Base-by-base conservation (phyloP, 2,888 invertebrate species). In the Eupithecia abbreviata region DNA sequence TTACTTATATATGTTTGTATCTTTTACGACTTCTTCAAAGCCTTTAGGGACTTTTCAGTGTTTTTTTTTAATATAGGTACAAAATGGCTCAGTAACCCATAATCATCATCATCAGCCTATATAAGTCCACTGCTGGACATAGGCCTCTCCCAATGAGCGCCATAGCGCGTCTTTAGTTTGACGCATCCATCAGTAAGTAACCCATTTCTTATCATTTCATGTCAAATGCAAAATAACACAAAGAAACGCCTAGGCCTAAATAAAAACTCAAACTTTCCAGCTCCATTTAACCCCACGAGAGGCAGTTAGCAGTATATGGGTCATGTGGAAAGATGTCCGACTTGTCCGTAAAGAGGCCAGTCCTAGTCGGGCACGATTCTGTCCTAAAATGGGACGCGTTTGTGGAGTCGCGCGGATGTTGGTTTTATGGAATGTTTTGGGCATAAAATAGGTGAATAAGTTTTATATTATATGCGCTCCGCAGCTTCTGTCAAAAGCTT, bases 341-440 rank as follows among this genome's bases (percentile, higher is more conserved):
- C 77, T 80, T 78, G 73, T 72, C 76, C 76, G 71, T 74, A 77
- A 79, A 76, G 72, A n/a, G 76, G 77, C 75, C 74, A 77, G 76
- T 71, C 75, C 74, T 74, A 75, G 72, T 74, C 72, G 67, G 70
- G 74, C 78, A 76, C 76, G 68, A n/a, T 43, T 72, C 74, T 71
- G 75, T 58, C 74, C 80, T 76, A 77, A 80, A 80, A 80, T 76
- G 78, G 79, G 69, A 76, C 74, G 66, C 66, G n/a, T 66, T 66
- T 30, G 62, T 30, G 62, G 62, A 62, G 30, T 12, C 9, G 10
- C 10, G 30, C 62, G 30, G 10, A 62, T 62, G 18, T 30, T 9
- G 62, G 30, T 30, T 12, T 62, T 30, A 30, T 12, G 3, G 62
- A 6, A 30, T 62, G 30, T 62, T 30, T 30, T 62, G 62, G 12